Percentiles rank a stretch among this genome's conserved stretches.
These are phyloP conservation scores for Lasioglossum leucozonium DNA, from an alignment of 2,888 invertebrate genomes.

Conservation along the genomic window DNA sequence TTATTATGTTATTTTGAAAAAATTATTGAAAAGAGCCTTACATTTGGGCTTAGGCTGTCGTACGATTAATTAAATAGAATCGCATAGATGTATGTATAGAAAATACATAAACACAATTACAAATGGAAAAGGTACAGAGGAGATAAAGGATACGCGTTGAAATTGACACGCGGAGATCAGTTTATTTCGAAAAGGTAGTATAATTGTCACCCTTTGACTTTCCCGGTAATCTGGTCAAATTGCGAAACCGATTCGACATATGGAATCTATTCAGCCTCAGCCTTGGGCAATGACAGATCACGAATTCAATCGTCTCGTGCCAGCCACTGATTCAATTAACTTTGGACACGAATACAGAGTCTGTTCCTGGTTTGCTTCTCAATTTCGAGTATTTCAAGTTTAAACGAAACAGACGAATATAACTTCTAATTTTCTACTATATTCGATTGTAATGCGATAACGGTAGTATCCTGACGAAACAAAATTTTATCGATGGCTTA, in stretches of 20 bases:
- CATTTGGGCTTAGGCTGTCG: too few species aligned
- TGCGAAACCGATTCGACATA: conserved; percentile 40
- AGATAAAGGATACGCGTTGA: neutral
- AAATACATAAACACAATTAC: neutral
- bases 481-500: neutral
- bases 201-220: conserved; percentile 21
- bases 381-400: conserved; percentile 9
- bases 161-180: neutral
- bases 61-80: too few species aligned
- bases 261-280: conserved; percentile 38
- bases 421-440: neutral
- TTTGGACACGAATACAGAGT: conserved; percentile 17
- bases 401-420: neutral
- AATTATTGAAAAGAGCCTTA: too few species aligned
- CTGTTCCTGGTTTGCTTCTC: conserved; percentile 32
- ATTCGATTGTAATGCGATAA: neutral
- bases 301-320: conserved; percentile 50
- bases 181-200: neutral
- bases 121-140: neutral
- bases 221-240: conserved; percentile 13
- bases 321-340: conserved; percentile 44
- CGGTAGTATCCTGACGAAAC: neutral
- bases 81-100: too few species aligned
- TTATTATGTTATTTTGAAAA: too few species aligned
- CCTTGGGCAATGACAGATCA: conserved; percentile 45